These are phyloP conservation scores for Rhizomys pruinosus DNA, from an alignment of 2,113 vertebrate genomes.

Conservation along the genomic window DNA sequence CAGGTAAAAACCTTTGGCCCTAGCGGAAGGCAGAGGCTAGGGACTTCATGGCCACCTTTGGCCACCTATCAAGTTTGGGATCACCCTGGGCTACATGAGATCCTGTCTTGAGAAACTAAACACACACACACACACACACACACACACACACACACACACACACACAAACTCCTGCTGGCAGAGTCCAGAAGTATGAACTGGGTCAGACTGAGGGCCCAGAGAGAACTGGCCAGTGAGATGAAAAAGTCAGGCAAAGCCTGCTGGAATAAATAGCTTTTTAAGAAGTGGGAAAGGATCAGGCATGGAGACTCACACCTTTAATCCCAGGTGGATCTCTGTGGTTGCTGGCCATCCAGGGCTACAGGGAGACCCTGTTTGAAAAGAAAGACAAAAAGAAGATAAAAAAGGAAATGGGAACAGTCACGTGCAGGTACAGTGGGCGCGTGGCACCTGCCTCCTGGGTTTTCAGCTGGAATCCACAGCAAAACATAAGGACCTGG, in stretches of 20 bases:
- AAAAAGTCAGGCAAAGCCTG: background rate
- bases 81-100: background rate
- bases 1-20: background rate
- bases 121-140: too few relatives aligned
- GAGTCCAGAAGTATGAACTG: background rate
- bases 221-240: background rate
- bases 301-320: too few relatives aligned
- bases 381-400: too few relatives aligned
- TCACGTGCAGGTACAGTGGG: accelerated
- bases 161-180: accelerated
- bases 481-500: accelerated
- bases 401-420: too few relatives aligned
- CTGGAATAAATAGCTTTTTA: background rate
- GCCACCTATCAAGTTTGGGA: background rate
- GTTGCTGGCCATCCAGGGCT: too few relatives aligned
- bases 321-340: too few relatives aligned
- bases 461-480: background rate
- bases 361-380: too few relatives aligned
- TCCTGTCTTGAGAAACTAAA: background rate
- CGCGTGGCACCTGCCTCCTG: accelerated
- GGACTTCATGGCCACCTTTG: background rate
- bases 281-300: too few relatives aligned
- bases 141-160: too few relatives aligned
- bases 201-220: background rate
- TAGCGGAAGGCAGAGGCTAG: background rate